A percentile compares a stretch with the other conserved stretches of the same genome.
Evolutionary conservation across 2,113 vertebrate genomes (phyloP).

Genomic region (Equus quagga): DNA sequence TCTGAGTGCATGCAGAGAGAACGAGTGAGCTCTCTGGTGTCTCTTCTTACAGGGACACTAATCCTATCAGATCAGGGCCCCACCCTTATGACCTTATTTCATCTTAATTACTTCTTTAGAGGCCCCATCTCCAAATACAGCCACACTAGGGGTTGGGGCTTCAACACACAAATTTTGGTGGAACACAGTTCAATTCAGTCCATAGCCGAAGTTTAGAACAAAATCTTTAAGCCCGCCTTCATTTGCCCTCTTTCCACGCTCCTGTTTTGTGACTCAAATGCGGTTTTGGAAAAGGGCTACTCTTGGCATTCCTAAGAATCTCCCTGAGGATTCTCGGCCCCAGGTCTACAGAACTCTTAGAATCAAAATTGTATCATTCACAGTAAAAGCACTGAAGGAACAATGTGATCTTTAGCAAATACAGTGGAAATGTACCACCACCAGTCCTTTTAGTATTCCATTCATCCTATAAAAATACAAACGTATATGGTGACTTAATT

Average conservation of each 20-base stretch:
- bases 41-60: neutral
- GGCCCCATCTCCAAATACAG: neutral
- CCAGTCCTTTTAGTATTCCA: neutral
- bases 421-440: neutral
- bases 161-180: neutral
- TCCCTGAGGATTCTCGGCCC: neutral
- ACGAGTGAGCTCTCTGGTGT: neutral
- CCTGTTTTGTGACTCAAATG: neutral
- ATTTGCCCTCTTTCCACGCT: neutral
- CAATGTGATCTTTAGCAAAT: neutral
- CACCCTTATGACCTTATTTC: neutral
- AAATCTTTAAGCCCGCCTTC: neutral
- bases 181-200: neutral
- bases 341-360: neutral
- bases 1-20: neutral
- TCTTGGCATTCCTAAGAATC: neutral
- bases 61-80: neutral
- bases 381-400: neutral
- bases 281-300: neutral
- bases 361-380: neutral
- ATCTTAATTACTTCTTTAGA: neutral
- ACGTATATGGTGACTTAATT: neutral
- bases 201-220: neutral
- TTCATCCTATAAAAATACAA: slow-evolving; percentile 27
- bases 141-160: neutral